Evolutionary conservation across 2,113 vertebrate species (phyloP).

Genomic region (Phaetusa simplex): DNA sequence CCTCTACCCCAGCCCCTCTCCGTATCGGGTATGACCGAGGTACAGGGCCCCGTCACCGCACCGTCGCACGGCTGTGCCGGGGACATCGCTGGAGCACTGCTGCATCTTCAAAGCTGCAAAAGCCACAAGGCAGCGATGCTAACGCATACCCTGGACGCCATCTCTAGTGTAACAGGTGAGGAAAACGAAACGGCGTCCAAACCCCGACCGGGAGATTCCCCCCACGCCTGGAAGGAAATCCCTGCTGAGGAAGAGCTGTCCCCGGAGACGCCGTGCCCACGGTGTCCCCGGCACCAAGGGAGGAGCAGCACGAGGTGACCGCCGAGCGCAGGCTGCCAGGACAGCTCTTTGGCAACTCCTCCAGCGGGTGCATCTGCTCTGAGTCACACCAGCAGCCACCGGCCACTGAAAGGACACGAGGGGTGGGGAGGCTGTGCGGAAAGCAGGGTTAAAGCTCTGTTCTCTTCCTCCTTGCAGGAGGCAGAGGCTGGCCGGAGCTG

Average conservation of each 20-base stretch:
- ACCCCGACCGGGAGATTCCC: background rate
- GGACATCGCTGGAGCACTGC: background rate
- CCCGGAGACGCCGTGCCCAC: background rate
- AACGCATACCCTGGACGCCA: background rate
- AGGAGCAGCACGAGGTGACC: background rate
- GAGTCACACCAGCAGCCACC: background rate
- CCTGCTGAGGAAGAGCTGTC: background rate
- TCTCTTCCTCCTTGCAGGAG: background rate
- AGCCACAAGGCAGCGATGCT: background rate
- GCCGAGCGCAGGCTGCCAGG: rapidly evolving
- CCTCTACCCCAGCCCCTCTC: background rate
- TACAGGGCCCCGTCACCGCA: background rate
- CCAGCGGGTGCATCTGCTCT: background rate
- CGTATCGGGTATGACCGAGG: rapidly evolving
- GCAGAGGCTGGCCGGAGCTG: background rate
- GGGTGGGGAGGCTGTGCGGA: background rate
- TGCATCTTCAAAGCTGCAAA: background rate
- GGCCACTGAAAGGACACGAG: background rate
- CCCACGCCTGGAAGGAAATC: background rate
- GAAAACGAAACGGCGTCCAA: background rate
- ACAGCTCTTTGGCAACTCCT: background rate
- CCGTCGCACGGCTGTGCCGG: rapidly evolving
- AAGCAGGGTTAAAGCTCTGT: background rate
- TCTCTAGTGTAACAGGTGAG: background rate
- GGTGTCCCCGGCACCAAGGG: background rate